phyloP scores from a whole-genome alignment of 2,888 invertebrate genomes.

The Gisinianus flammeolus region DNA sequence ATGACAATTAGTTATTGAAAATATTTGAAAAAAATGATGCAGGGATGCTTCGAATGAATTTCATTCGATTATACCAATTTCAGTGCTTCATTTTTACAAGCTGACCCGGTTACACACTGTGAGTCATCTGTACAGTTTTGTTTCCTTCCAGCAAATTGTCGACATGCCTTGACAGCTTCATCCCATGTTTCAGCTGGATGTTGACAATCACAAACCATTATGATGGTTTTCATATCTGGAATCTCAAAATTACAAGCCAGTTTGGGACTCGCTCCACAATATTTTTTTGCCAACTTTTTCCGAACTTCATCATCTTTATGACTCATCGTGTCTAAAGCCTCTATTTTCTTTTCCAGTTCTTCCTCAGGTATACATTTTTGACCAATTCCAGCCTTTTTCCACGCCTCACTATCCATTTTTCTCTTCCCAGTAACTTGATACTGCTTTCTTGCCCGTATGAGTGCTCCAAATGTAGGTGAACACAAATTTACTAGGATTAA shows the following conservation, averaged over 20 bases:
- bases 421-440: background rate
- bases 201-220: conserved; percentile 25
- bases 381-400: conserved; percentile 32
- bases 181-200: conserved; percentile 8
- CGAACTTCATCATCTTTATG: background rate
- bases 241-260: conserved; percentile 26
- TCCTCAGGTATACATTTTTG: conserved; percentile 7
- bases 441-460: no score
- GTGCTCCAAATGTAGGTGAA: no score
- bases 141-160: conserved; percentile 24
- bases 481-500: no score
- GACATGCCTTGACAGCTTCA: conserved; percentile 13
- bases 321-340: background rate
- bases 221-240: conserved; percentile 25
- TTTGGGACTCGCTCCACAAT: background rate
- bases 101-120: conserved; percentile 15
- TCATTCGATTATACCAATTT: conserved; percentile 19
- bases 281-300: background rate
- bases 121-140: conserved; percentile 31
- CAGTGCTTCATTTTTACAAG: conserved; percentile 26
- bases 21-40: no score
- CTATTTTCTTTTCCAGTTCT: background rate
- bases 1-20: no score
- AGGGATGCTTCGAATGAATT: no score
- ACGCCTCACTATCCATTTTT: background rate